Evolutionary conservation across 2,888 invertebrate species (phyloP), one percentile per base, ranked within the genome.

Genomic region (Caenorhabditis sp.): DNA sequence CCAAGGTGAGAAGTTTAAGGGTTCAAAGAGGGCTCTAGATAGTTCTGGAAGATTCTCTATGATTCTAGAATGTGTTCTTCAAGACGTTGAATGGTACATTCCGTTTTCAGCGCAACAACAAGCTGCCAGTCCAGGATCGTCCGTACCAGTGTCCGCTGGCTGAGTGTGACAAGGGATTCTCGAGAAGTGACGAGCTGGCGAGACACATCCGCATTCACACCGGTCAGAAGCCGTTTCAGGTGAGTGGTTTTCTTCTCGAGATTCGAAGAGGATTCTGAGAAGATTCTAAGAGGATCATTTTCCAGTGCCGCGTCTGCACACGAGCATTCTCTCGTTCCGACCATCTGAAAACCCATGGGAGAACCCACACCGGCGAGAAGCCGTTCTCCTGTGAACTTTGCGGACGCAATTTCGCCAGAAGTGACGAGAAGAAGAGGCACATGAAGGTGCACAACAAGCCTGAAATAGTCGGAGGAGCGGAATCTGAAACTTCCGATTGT

Each of bases 171-270:
- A 94, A 98, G 59, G 94, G 98, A 84, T 99, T 99, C 94, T 97
- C 97, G 49, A 94, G 99, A 76, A 97, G 97, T 84, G 99, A 99
- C 94, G 99, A 99, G 94, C 95, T 99, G 84, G 98, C 98, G 76
- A 94, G 99, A 90, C 99, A 99, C 94, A 98, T 99, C 90, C 95
- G 99, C 89, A 99, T 99, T 92, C 99, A 99, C 94, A 99, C 98
- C 63, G 99, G 92, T 26, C 91, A 92, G 70, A 92, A 92, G 75
- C 94, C 94, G 31, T 94, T 94, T 90, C 90, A 91, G 82, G 91
- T 91, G 84, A 38, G 35, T 35, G 41, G 72, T 19, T n/a, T n/a
- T n/a, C n/a, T n/a, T n/a, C n/a, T n/a, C n/a, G n/a, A n/a, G n/a
- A n/a, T n/a, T n/a, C n/a, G n/a, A n/a, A n/a, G n/a, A n/a, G 44